phyloP scores from a whole-genome alignment of 1,140 invertebrate genomes.

The Globodera ellingtonae region DNA sequence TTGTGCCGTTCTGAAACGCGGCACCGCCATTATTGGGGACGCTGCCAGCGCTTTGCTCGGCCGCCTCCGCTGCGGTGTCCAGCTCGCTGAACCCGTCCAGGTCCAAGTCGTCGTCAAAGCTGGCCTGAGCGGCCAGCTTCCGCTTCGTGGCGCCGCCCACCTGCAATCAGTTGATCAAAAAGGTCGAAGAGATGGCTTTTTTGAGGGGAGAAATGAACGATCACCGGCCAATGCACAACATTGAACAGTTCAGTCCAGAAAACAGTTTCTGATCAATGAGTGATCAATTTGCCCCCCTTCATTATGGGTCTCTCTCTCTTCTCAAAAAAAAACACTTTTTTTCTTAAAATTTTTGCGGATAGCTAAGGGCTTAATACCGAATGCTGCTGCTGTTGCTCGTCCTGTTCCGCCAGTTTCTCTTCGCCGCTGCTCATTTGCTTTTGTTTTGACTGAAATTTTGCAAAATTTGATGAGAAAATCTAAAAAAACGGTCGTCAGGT shows the following conservation, averaged over 20 bases:
- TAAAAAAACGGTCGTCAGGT: too few species aligned
- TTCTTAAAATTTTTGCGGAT: too few species aligned
- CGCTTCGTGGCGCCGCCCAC: neutral
- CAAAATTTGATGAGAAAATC: neutral
- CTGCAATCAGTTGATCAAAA: neutral
- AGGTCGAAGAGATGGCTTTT: too few species aligned
- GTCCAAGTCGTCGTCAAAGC: conserved; percentile 39
- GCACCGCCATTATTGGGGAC: neutral
- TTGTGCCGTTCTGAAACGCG: neutral
- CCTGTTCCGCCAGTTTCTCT: neutral
- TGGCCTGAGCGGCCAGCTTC: conserved; percentile 32
- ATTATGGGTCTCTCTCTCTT: too few species aligned
- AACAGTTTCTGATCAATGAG: too few species aligned
- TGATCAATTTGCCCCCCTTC: too few species aligned
- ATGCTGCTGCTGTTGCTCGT: neutral
- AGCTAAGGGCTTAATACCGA: neutral
- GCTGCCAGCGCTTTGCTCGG: neutral
- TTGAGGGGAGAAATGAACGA: too few species aligned
- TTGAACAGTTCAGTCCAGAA: too few species aligned
- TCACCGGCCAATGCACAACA: too few species aligned
- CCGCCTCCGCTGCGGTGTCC: neutral
- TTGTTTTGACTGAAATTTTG: neutral
- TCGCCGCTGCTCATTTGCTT: neutral
- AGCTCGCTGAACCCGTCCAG: conserved; percentile 39
- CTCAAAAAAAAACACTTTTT: too few species aligned